Evolutionary conservation across 1,140 invertebrate genomes (phyloP), one percentile per base, ranked within the genome.

Genomic region (Sycobia sp.): DNA sequence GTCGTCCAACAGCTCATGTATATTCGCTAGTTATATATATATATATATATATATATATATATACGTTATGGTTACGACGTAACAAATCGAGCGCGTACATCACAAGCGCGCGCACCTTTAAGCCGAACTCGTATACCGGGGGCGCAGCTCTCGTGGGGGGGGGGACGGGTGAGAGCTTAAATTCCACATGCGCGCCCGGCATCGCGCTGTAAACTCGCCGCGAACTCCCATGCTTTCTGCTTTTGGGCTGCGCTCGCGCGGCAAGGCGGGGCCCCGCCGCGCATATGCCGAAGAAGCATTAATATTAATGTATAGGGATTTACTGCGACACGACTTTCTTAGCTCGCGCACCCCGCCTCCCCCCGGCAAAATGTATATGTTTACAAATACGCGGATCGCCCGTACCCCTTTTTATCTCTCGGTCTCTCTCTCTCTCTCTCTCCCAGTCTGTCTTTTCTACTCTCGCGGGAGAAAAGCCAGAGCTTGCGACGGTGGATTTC

Each of bases 251-350:
- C 14, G n/a, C 39, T 29, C 51, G 13, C 25, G 9, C 23, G 20
- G 18, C 39, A 23, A 44, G 25, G 13, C 25, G 11, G 13, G 16
- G n/a, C 22, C 44, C 38, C 14, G 18, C 46, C 10, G 18, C 25
- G 25, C 34, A 72, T 68, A 70, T 73, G 68, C 73, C 74, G 66
- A 76, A 75, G 74, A 69, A 65, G 66, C 70, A 75, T 76, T 76
- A 76, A 75, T 75, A 75, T 76, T 76, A 76, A 76, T 75, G 73
- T 69, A 69, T 64, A 55, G 69, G 69, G 71, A 73, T 76, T 76
- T 76, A 74, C 69, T 66, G 62, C 67, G 71, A 75, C 70, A 70
- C 63, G 59, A 60, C 65, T 70, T 69, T 69, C 69, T 70, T 67
- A 67, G n/a, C n/a, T n/a, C n/a, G n/a, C n/a, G n/a, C n/a, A n/a